These are phyloP conservation scores for Lophura nycthemera DNA, from an alignment of 2,113 vertebrate species.

Conservation along the genomic window DNA sequence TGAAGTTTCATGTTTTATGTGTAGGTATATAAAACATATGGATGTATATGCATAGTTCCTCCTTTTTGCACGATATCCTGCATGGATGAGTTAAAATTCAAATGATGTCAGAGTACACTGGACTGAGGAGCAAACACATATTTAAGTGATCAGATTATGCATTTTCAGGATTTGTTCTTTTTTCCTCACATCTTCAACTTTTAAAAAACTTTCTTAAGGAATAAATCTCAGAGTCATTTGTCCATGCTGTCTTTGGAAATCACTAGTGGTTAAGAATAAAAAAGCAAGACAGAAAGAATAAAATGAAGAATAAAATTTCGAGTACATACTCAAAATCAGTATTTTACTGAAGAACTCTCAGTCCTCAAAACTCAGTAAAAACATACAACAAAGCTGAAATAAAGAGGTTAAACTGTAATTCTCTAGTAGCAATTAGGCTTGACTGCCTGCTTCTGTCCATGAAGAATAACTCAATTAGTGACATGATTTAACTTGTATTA, in stretches of 20 bases:
- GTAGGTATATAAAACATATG: neutral
- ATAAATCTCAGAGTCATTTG: accelerated
- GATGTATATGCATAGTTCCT: neutral
- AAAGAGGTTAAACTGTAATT: neutral
- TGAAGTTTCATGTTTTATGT: neutral
- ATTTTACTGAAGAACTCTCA: neutral
- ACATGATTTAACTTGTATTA: neutral
- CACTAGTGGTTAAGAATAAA: neutral
- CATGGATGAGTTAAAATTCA: neutral
- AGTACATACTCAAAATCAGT: neutral
- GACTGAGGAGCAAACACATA: neutral
- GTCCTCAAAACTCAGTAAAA: neutral
- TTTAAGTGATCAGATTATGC: neutral
- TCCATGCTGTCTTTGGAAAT: neutral
- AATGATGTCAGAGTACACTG: neutral
- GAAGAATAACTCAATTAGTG: neutral
- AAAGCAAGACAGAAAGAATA: neutral
- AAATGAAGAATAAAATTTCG: neutral
- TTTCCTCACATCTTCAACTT: neutral
- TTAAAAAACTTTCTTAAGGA: neutral
- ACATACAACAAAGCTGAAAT: neutral
- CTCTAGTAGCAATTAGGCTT: neutral
- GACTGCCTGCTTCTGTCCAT: accelerated
- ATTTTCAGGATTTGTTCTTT: neutral
- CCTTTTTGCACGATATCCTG: neutral